phyloP scores from a whole-genome alignment of 2,797 vertebrate species.

The Rhincodon typus region DNA sequence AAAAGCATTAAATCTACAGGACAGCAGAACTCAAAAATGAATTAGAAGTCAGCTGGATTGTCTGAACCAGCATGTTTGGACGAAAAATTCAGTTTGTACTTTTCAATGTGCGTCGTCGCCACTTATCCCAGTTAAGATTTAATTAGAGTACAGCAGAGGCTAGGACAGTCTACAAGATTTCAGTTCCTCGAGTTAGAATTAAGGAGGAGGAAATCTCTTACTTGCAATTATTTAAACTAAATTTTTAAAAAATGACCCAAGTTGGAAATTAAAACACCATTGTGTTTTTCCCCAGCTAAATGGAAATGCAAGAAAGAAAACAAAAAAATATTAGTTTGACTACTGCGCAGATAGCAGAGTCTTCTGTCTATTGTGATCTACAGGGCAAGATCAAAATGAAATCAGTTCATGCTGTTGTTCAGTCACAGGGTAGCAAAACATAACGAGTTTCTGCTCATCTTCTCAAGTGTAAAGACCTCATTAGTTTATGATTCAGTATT shows the following conservation, averaged over 20 bases:
- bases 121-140: background rate
- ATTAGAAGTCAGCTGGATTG: background rate
- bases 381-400: background rate
- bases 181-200: background rate
- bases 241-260: background rate
- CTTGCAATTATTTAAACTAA: background rate
- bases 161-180: background rate
- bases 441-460: background rate
- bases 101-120: background rate
- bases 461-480: background rate
- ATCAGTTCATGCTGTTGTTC: background rate
- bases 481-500: too few relatives aligned
- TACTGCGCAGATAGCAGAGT: background rate
- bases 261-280: background rate
- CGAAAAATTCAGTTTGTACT: background rate
- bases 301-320: background rate
- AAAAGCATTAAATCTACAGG: background rate
- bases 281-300: background rate
- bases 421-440: background rate
- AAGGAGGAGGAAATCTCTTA: background rate
- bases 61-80: too few relatives aligned
- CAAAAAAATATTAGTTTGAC: background rate
- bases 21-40: background rate
- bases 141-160: background rate
- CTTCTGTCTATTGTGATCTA: background rate